Evolutionary conservation across 2,888 invertebrate genomes (phyloP).

Genomic region (Limnephilus rhombicus): DNA sequence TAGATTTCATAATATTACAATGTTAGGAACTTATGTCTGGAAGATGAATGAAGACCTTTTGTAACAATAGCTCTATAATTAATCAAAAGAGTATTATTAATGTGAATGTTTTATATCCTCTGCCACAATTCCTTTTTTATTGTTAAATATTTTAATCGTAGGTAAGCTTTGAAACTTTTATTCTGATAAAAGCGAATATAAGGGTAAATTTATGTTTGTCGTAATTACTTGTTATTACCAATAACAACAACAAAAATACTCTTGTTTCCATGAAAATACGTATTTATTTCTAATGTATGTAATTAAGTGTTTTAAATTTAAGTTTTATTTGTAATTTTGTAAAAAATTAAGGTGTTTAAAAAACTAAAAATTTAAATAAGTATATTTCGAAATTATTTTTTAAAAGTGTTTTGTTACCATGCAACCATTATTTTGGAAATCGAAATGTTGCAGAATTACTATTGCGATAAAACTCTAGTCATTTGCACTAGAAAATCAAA

Average conservation of each 20-base stretch:
- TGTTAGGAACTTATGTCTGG: background rate
- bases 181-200: background rate
- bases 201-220: background rate
- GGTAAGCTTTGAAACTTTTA: constrained; percentile 4
- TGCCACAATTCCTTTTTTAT: constrained; percentile 32
- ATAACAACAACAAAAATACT: constrained; percentile 41
- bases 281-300: constrained; percentile 35
- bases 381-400: constrained; percentile 25
- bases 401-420: constrained; percentile 62
- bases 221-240: constrained; percentile 26
- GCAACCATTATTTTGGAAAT: constrained; percentile 62
- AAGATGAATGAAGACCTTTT: constrained; percentile 31
- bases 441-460: constrained; percentile 61
- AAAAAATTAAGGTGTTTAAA: constrained; percentile 26
- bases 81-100: constrained; percentile 30
- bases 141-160: constrained; percentile 39
- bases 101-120: constrained; percentile 26
- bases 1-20: constrained; percentile 2
- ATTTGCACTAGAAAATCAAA: constrained; percentile 65
- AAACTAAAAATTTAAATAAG: constrained; percentile 2
- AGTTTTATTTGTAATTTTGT: constrained; percentile 44
- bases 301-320: constrained; percentile 35
- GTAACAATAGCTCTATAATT: constrained; percentile 27
- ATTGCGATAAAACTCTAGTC: constrained; percentile 66
- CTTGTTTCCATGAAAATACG: constrained; percentile 42